Conservation (phyloP, 2,797 vertebrate species). For the Coracias cyanogaster region DNA sequence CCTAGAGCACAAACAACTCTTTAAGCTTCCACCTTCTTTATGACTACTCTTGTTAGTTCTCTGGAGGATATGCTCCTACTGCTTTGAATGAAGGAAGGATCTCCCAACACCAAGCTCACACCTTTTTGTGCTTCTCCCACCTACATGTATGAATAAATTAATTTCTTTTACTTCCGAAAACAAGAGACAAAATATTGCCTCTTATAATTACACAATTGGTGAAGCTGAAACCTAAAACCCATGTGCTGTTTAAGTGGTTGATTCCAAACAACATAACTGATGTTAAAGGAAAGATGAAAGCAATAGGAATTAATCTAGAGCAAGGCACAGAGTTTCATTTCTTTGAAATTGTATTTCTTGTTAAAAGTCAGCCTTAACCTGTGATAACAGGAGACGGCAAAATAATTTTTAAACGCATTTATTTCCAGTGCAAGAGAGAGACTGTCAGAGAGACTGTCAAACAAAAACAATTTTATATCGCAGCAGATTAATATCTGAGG, state of each 20-base stretch:
- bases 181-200: not conserved
- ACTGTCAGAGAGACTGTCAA: not conserved
- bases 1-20: not conserved
- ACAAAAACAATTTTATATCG: not conserved
- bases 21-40: not conserved
- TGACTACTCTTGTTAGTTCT: not conserved
- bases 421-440: not conserved
- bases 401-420: not conserved
- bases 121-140: not conserved
- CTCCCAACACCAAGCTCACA: not conserved
- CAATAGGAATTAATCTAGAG: not conserved
- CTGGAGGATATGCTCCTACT: not conserved
- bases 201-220: not conserved
- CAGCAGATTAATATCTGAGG: not conserved
- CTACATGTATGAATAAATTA: not conserved
- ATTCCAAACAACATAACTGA: fast-evolving
- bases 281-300: not conserved
- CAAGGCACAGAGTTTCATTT: not conserved
- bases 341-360: not conserved
- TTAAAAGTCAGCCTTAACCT: not conserved
- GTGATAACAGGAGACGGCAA: not conserved
- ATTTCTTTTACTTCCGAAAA: not conserved
- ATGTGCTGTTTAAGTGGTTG: not conserved
- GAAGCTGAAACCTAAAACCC: not conserved
- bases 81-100: not conserved